Evolutionary conservation across 2,888 invertebrate genomes (phyloP).

Genomic region (Belgica antarctica): DNA sequence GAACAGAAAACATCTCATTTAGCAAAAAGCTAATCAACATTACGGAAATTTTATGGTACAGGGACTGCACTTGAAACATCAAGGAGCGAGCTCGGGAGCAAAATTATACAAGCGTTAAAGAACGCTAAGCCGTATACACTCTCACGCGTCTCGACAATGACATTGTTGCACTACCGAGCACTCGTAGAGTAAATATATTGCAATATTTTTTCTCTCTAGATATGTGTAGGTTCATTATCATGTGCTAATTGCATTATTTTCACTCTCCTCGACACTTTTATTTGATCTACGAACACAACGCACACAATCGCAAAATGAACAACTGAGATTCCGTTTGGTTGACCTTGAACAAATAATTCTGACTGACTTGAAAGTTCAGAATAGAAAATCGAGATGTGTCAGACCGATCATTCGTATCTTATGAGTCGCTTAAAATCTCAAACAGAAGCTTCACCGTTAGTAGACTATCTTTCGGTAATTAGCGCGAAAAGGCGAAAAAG

Average conservation of each 20-base stretch:
- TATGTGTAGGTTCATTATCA: slow-evolving; percentile 16
- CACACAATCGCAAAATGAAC: not conserved
- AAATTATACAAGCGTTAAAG: not conserved
- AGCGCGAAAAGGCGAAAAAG: too few relatives aligned
- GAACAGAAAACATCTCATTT: not conserved
- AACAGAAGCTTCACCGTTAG: too few relatives aligned
- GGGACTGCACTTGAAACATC: not conserved
- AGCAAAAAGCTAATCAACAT: not conserved
- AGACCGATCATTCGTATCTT: too few relatives aligned
- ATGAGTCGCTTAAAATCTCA: too few relatives aligned
- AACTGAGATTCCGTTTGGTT: not conserved
- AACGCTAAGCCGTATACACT: not conserved
- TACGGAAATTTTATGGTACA: too few relatives aligned
- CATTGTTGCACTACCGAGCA: slow-evolving; percentile 19
- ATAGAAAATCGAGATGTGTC: too few relatives aligned
- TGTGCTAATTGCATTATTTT: slow-evolving; percentile 29
- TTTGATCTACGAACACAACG: not conserved
- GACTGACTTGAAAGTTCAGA: not conserved
- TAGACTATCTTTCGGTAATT: too few relatives aligned
- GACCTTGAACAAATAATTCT: slow-evolving; percentile 2
- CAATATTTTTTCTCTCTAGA: not conserved
- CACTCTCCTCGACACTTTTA: not conserved
- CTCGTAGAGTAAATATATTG: not conserved
- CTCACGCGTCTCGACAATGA: not conserved
- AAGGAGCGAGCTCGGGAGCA: not conserved